A percentile compares a stretch with the other conserved stretches of the same genome.
These are phyloP conservation scores for Cydia splendana DNA, from an alignment of 1,140 invertebrate species.

Conservation along the genomic window DNA sequence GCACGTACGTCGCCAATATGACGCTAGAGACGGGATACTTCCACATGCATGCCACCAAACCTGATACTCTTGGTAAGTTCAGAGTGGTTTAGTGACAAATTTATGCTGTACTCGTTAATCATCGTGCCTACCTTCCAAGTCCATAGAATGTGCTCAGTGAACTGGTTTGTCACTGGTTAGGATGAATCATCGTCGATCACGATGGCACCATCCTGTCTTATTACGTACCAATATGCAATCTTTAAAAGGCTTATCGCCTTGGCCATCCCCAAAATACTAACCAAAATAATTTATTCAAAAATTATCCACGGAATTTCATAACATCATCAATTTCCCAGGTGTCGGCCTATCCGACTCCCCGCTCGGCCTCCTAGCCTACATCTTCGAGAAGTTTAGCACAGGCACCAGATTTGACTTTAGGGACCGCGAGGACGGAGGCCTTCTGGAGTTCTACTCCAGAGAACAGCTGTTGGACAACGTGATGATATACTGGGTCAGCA, in stretches of 20 bases:
- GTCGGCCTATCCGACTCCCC: slow-evolving; percentile 83
- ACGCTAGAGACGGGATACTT: slow-evolving; percentile 89
- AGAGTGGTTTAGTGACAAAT: slow-evolving; percentile 4
- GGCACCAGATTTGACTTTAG: slow-evolving; percentile 83
- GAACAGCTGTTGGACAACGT: slow-evolving; percentile 91
- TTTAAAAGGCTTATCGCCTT: too few species aligned
- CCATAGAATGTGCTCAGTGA: too few species aligned
- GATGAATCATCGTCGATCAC: too few species aligned
- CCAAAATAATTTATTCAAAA: too few species aligned
- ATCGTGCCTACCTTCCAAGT: not conserved
- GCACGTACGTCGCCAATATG: slow-evolving; percentile 68
- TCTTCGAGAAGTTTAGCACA: slow-evolving; percentile 90
- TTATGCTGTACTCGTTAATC: not conserved
- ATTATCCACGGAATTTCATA: not conserved
- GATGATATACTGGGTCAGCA: slow-evolving; percentile 91
- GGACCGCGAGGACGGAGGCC: slow-evolving; percentile 84
- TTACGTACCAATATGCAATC: too few species aligned
- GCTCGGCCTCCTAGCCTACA: slow-evolving; percentile 87
- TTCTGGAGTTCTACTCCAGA: slow-evolving; percentile 78
- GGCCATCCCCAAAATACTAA: too few species aligned
- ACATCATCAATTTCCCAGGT: slow-evolving; percentile 65
- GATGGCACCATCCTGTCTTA: too few species aligned
- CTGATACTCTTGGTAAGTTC: slow-evolving; percentile 87
- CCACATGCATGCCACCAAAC: slow-evolving; percentile 93
- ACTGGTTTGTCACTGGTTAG: too few species aligned